phyloP scores from a whole-genome alignment of 2,888 invertebrate species.

The Chironomus riparius region DNA sequence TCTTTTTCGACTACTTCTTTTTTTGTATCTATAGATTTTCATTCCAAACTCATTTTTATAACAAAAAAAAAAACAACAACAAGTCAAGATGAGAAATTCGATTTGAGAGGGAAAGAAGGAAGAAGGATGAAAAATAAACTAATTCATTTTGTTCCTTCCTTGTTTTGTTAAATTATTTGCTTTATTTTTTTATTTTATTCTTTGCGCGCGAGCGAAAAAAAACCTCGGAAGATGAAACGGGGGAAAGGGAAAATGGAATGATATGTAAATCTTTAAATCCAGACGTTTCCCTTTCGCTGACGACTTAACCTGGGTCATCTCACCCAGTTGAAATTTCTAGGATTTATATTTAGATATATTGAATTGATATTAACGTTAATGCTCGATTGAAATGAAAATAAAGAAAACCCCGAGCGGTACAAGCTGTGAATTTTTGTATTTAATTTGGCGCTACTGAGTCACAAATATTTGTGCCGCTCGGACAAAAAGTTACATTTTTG shows the following conservation, averaged over 20 bases:
- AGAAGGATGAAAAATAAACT: not conserved
- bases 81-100: not conserved
- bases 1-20: no score
- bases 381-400: not conserved
- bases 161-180: not conserved
- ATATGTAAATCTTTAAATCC: conserved; percentile 22
- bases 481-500: not conserved
- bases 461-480: no score
- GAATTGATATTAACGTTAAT: conserved; percentile 22
- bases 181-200: not conserved
- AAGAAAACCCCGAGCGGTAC: no score
- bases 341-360: conserved; percentile 10
- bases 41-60: no score
- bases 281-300: not conserved
- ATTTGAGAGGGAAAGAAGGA: not conserved
- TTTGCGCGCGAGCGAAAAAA: not conserved
- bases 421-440: no score
- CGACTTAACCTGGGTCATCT: conserved; percentile 16
- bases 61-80: not conserved
- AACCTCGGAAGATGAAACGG: not conserved
- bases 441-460: no score
- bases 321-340: conserved; percentile 1
- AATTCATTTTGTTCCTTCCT: not conserved
- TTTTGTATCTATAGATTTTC: no score
- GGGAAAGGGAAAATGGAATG: not conserved